Evolutionary conservation across 2,888 invertebrate genomes (phyloP).

Genomic region (Eupeodes latifasciatus): DNA sequence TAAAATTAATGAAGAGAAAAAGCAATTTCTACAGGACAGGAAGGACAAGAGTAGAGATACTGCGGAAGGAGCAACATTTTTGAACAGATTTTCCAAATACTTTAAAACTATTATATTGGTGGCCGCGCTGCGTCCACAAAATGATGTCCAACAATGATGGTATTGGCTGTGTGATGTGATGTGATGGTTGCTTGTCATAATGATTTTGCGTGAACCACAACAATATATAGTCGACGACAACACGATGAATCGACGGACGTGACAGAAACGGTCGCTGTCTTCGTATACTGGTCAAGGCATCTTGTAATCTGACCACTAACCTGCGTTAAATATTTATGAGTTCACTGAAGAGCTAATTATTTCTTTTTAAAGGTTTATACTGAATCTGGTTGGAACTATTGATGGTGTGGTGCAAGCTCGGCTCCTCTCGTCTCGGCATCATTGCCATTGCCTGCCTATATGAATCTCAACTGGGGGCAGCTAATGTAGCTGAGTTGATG

Average conservation of each 20-base stretch:
- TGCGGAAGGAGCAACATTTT: constrained; percentile 69
- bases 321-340: constrained; percentile 75
- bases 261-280: background rate
- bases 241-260: background rate
- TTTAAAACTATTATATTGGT: constrained; percentile 58
- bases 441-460: background rate
- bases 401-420: too few species aligned
- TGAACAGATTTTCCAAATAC: constrained; percentile 72
- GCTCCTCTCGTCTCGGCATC: too few species aligned
- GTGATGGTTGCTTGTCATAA: constrained; percentile 70
- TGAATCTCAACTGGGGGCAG: constrained; percentile 29
- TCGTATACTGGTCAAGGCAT: constrained; percentile 43
- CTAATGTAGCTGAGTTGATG: constrained; percentile 8
- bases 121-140: constrained; percentile 28
- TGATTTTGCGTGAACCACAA: constrained; percentile 71
- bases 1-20: constrained; percentile 61
- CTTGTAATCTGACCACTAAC: constrained; percentile 72
- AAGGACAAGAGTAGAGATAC: background rate
- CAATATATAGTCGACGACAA: constrained; percentile 14
- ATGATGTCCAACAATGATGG: constrained; percentile 35
- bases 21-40: constrained; percentile 52
- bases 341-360: constrained; percentile 74
- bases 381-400: background rate
- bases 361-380: constrained; percentile 35
- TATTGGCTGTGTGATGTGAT: constrained; percentile 55